Base-by-base conservation (phyloP, 2,113 vertebrate species). In the Perca flavescens region DNA sequence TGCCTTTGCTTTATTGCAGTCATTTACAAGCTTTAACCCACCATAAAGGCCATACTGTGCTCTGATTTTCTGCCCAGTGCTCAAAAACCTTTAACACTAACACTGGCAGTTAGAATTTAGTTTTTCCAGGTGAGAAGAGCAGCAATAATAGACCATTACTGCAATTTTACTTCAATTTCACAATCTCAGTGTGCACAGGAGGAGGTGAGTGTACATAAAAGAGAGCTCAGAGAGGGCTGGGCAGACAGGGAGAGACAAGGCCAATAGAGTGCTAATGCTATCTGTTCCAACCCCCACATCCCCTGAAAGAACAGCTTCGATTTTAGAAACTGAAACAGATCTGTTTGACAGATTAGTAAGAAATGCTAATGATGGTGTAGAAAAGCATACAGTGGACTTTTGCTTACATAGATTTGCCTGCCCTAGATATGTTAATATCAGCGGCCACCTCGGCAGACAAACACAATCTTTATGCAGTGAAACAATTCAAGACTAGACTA, bases 111-210 rank as follows among this genome's bases (percentile, higher is more conserved):
- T 76, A 64, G 77, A 83, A 66, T 88, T 74, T 61, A 53, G 68
- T 28, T 83, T 47, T 85, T 88, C 47, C 57, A 78, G 61, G 77
- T 62, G 57, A 80, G 83, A 82, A 85, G 79, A 83, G 82, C 73
- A 73, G 86, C 56, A 74, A 88, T 91, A 89, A 86, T 65, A 84
- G 92, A 64, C 82, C 86, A 89, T 86, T 90, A 88, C 76, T 66
- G 83, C 85, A 88, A 92, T 90, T 85, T 86, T 88, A 79, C 65
- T 79, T 52, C 86, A 50, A 92, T 92, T 91, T 90, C 49, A 47
- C 64, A 75, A 49, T 66, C 74, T 81, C 66, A 64, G 63, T 60
- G 80, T 84, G 87, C 78, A 67, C 77, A 74, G 71, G 72, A 86
- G 79, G 81, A 77, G 73, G 79, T 62, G 84, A 79, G 85, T 81